Evolutionary conservation across 2,888 invertebrate genomes (phyloP), one percentile per base, ranked within the genome.

Genomic region (Nipponacmea schrenckii): DNA sequence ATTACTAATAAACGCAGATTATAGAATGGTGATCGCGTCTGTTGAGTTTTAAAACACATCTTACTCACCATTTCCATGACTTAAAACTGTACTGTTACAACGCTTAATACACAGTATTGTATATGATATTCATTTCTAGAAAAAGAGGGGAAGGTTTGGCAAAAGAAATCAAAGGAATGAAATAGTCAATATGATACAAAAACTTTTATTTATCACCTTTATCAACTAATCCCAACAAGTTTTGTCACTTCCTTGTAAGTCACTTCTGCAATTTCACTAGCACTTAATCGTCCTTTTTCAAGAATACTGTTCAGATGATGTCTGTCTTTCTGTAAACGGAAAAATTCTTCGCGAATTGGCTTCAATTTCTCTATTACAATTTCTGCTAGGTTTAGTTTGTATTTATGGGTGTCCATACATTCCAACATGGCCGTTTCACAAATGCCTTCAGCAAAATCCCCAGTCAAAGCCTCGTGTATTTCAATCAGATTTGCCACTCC

Each of bases 401-500:
- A 95, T 91, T 93, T 91, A 83, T 93, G 94, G 65, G 96, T 97
- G 87, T 94, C 93, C 62, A 95, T 85, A 14, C 90, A 90, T 20
- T 27, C 56, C 45, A 75, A 46, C 71, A 89, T 87, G 24, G 90
- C 92, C 87, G 95, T 93, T 76, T 91, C 90, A 79, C 93, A 93
- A 74, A 94, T 93, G 80, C 93, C 91, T 77, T 93, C 92, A 2
- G 93, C 90, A 68, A 91, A 87, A 87, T 92, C 90, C 64, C 92
- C 94, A 24, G 92, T 92, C 26, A 94, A 90, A 71, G 94, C 91
- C 67, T 95, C 93, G 90, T 96, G 95, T 76, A 97, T 94, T 71
- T 91, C 91, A 77, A 98, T 91, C 71, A 99, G 91, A 91, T 98
- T 98, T 67, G 96, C 91, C 20, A 99, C 94, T 31, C 96, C 98